These are phyloP conservation scores for Drosophila virilis DNA, from an alignment of 1,140 invertebrate species.

Conservation along the genomic window DNA sequence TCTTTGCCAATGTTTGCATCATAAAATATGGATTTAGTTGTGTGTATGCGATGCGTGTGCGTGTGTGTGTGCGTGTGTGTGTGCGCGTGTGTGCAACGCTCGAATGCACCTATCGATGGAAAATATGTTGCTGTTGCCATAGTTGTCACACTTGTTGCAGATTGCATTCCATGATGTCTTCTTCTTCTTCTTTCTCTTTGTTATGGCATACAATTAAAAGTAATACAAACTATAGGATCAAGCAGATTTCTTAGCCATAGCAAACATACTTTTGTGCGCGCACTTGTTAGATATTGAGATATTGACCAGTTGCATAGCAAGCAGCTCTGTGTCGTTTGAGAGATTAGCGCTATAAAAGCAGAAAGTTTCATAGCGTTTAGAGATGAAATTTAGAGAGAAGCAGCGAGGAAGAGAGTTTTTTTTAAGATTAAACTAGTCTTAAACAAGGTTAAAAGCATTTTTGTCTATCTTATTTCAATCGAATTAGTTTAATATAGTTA, in stretches of 20 bases:
- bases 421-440: too few species aligned
- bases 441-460: too few species aligned
- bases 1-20: conserved; percentile 58
- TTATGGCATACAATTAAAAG: background rate
- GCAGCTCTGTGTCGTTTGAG: conserved; percentile 24
- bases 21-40: conserved; percentile 68
- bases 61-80: background rate
- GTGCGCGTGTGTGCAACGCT: conserved; percentile 27
- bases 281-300: background rate
- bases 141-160: conserved; percentile 44
- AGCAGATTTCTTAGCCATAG: conserved; percentile 14
- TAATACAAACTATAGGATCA: conserved; percentile 3
- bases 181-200: background rate
- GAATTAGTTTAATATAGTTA: too few species aligned
- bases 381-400: background rate
- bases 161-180: conserved; percentile 14
- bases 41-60: conserved; percentile 9
- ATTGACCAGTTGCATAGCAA: conserved; percentile 12
- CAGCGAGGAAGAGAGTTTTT: too few species aligned
- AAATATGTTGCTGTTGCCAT: conserved; percentile 29
- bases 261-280: conserved; percentile 30
- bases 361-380: too few species aligned
- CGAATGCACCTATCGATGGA: conserved; percentile 44
- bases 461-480: too few species aligned
- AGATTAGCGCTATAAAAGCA: background rate